Evolutionary conservation across 1,140 invertebrate genomes (phyloP).

Genomic region (Sesamia nonagrioides): DNA sequence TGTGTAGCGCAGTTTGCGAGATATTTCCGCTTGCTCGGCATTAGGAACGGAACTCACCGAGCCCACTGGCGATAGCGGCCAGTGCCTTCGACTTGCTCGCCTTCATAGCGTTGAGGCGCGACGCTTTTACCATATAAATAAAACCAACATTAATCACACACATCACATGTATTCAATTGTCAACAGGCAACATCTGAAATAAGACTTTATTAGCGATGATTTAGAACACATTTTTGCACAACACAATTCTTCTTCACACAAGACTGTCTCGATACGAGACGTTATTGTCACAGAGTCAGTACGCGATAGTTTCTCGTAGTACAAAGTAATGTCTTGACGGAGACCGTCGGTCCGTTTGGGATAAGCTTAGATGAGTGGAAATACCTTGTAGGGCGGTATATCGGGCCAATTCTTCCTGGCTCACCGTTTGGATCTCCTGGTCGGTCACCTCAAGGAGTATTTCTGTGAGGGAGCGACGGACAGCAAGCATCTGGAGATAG

Average conservation of each 20-base stretch:
- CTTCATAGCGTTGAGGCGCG: constrained; percentile 86
- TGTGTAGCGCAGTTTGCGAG: constrained; percentile 59
- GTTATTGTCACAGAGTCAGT: constrained; percentile 68
- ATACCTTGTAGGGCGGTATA: constrained; percentile 87
- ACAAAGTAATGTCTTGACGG: constrained; percentile 72
- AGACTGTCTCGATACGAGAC: constrained; percentile 46
- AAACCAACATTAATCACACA: constrained; percentile 86
- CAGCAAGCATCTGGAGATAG: constrained; percentile 93
- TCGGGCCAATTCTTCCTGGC: constrained; percentile 90
- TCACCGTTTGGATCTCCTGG: constrained; percentile 94
- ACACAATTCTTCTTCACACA: constrained; percentile 66
- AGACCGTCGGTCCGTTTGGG: constrained; percentile 69
- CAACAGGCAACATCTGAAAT: constrained; percentile 83
- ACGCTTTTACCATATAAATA: constrained; percentile 88
- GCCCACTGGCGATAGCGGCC: constrained; percentile 85
- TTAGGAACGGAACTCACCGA: constrained; percentile 81
- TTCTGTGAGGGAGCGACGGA: constrained; percentile 95
- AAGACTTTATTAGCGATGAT: constrained; percentile 81
- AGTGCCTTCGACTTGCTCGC: constrained; percentile 87
- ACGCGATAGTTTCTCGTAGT: constrained; percentile 67
- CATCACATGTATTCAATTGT: constrained; percentile 80
- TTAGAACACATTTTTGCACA: constrained; percentile 71
- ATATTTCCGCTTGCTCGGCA: constrained; percentile 54
- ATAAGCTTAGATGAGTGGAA: constrained; percentile 78
- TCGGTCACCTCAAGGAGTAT: constrained; percentile 97